Percentiles rank a stretch among this genome's conserved stretches.
These are phyloP conservation scores for Phalera bucephala DNA, from an alignment of 2,888 invertebrate genomes.

Conservation along the genomic window DNA sequence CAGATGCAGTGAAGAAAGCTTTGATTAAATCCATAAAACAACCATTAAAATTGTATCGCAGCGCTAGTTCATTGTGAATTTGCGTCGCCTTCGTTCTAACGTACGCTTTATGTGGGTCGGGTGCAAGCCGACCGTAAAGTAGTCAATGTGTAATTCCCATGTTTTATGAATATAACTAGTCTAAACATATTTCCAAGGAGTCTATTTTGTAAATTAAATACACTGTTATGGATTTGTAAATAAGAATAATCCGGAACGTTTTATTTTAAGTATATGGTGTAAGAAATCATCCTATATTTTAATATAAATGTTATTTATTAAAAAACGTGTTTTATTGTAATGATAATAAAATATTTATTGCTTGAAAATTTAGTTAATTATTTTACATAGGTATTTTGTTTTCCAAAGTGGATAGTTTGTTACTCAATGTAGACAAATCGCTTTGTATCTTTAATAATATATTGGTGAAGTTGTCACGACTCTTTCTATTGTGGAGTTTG, in stretches of 20 bases:
- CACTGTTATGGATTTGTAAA: conserved; percentile 21
- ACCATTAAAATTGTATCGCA: too few species aligned
- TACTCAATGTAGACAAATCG: conserved; percentile 57
- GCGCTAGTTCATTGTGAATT: too few species aligned
- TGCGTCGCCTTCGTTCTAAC: too few species aligned
- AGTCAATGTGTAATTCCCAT: too few species aligned
- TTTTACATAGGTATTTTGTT: conserved; percentile 43
- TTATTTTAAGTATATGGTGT: conserved; percentile 13
- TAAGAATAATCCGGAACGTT: conserved; percentile 34
- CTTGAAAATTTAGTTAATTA: too few species aligned
- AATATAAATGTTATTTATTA: conserved; percentile 21
- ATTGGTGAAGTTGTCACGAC: conserved; percentile 60
- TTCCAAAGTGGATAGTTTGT: conserved; percentile 62
- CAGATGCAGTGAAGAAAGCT: too few species aligned
- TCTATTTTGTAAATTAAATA: conserved; percentile 27
- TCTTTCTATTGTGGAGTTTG: conserved; percentile 54
- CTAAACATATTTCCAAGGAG: conserved; percentile 28
- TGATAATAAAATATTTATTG: not conserved
- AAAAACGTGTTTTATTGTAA: conserved; percentile 13
- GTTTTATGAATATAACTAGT: conserved; percentile 27
- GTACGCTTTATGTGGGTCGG: too few species aligned
- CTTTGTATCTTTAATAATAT: conserved; percentile 68
- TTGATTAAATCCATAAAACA: too few species aligned
- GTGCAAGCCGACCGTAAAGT: too few species aligned
- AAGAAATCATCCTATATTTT: conserved; percentile 1